Evolutionary conservation across 2,888 invertebrate species (phyloP).

Genomic region (Latrodectus hesperus): DNA sequence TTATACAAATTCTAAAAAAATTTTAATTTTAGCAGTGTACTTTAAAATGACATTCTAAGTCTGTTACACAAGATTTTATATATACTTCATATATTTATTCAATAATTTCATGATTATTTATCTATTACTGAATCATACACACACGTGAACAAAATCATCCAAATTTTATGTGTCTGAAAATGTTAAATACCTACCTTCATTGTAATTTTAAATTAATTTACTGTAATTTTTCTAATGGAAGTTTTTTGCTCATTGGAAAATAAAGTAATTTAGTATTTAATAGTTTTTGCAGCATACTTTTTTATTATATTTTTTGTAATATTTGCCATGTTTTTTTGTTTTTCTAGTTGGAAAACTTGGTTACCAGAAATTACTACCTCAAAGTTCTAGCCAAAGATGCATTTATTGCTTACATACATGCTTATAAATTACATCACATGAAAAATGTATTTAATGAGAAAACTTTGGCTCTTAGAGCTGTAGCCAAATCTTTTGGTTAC

Average conservation of each 20-base stretch:
- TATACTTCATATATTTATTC: too few species aligned
- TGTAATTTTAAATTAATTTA: too few species aligned
- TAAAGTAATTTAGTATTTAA: not conserved
- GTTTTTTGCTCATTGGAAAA: not conserved
- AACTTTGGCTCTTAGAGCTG: conserved; percentile 90
- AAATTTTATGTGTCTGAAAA: too few species aligned
- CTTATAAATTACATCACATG: conserved; percentile 96
- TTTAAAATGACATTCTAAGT: too few species aligned
- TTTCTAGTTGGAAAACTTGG: conserved; percentile 91
- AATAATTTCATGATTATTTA: too few species aligned
- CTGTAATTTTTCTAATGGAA: too few species aligned
- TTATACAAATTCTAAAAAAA: too few species aligned
- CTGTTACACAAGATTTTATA: too few species aligned
- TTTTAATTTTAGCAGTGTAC: too few species aligned
- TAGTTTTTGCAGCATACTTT: not conserved
- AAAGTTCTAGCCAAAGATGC: conserved; percentile 97
- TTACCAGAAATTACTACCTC: conserved; percentile 94
- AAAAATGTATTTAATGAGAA: conserved; percentile 95
- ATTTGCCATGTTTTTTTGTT: conserved; percentile 28
- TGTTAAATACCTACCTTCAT: too few species aligned
- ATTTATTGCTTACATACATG: conserved; percentile 94
- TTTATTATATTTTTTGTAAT: not conserved
- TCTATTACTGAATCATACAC: too few species aligned
- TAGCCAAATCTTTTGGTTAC: conserved; percentile 96
- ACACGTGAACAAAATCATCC: too few species aligned